Conservation (phyloP, 2,888 invertebrate species). For the Torymus auratus region DNA sequence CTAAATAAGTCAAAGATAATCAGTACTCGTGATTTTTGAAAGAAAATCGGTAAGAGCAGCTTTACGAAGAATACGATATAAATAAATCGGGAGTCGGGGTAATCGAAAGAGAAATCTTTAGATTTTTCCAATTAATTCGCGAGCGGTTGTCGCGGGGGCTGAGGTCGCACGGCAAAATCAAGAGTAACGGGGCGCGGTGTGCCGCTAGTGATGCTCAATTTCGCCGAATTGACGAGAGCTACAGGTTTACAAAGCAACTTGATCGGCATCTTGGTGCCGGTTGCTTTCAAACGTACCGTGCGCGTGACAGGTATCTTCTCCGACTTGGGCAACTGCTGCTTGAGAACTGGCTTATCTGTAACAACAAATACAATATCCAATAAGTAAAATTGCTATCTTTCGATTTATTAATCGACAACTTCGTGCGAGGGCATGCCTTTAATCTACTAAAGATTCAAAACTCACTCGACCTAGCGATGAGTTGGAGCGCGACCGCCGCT, state of each 20-base stretch:
- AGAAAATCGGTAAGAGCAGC: no score
- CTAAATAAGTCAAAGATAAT: no score
- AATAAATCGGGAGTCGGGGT: no score
- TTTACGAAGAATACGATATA: no score
- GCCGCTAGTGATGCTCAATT: constrained; percentile 63
- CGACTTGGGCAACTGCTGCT: constrained; percentile 20
- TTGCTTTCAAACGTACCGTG: constrained; percentile 28
- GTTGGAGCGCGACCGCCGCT: not conserved
- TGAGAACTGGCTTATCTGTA: constrained; percentile 38
- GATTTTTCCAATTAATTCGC: constrained; percentile 47
- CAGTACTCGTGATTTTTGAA: no score
- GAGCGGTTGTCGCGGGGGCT: constrained; percentile 68
- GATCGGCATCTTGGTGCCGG: constrained; percentile 63
- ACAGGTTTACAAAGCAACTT: constrained; percentile 71
- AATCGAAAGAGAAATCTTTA: no score
- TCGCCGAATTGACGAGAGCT: constrained; percentile 65
- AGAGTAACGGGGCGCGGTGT: constrained; percentile 68
- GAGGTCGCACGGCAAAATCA: constrained; percentile 73
- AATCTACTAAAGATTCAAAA: not conserved
- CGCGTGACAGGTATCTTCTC: constrained; percentile 36
- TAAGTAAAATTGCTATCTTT: no score
- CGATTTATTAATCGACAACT: no score
- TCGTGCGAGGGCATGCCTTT: no score
- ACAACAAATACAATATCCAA: constrained; percentile 7
- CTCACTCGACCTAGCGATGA: constrained; percentile 43